These are phyloP conservation scores for Epinotia bilunana DNA, from an alignment of 2,888 invertebrate species.

Conservation along the genomic window DNA sequence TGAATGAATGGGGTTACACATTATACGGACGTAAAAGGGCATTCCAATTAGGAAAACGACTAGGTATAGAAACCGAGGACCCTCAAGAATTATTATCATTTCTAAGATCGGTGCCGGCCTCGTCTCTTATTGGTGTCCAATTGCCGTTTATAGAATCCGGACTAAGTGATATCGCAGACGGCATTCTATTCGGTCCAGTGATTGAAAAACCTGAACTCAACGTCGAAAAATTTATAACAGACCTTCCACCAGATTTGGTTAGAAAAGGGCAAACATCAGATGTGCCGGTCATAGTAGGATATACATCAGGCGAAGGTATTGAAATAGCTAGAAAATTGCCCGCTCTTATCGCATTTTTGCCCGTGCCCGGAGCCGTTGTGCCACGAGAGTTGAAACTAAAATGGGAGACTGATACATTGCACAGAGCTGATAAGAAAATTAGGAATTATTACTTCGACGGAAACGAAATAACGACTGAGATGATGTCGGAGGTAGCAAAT, in stretches of 20 bases:
- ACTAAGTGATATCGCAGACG: slow-evolving; percentile 66
- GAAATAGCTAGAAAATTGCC: slow-evolving; percentile 70
- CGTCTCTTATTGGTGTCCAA: slow-evolving; percentile 67
- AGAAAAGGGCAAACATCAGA: slow-evolving; percentile 63
- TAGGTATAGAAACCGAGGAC: slow-evolving; percentile 74
- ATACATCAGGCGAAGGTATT: slow-evolving; percentile 77
- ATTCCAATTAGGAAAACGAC: slow-evolving; percentile 72
- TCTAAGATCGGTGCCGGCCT: slow-evolving; percentile 63
- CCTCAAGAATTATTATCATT: slow-evolving; percentile 67
- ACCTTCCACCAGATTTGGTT: slow-evolving; percentile 63
- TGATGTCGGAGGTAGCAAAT: slow-evolving; percentile 62
- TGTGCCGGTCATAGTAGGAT: slow-evolving; percentile 75
- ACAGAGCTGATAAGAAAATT: slow-evolving; percentile 63
- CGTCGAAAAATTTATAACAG: slow-evolving; percentile 66
- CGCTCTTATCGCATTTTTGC: slow-evolving; percentile 55
- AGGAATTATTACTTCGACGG: slow-evolving; percentile 69
- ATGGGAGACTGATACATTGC: slow-evolving; percentile 58
- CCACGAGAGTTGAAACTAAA: slow-evolving; percentile 75
- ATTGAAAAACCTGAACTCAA: slow-evolving; percentile 67
- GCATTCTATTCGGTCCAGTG: slow-evolving; percentile 74
- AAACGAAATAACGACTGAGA: slow-evolving; percentile 59
- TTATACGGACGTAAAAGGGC: slow-evolving; percentile 69
- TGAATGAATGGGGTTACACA: slow-evolving; percentile 76
- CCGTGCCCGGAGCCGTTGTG: slow-evolving; percentile 64
- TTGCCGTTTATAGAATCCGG: slow-evolving; percentile 63